Evolutionary conservation across 92 coral and sea anemone species (phyloP), one percentile per base, ranked within the genome.

Genomic region (Plumapathes pennacea): DNA sequence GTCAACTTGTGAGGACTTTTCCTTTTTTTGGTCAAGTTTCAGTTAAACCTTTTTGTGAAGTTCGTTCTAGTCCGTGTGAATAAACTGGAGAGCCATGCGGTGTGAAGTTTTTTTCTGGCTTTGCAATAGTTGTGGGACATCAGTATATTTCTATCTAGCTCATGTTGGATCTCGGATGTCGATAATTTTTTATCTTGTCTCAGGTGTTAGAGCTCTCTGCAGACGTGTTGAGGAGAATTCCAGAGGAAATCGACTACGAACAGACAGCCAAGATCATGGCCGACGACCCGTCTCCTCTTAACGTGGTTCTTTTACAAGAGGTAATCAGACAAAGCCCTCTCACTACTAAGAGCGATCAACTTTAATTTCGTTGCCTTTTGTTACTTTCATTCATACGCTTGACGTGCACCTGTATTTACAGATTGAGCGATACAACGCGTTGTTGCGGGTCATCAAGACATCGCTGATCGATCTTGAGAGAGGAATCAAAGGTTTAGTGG

Each of bases 231-330:
- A 94, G 70, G 65, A 94, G 70, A 57, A 94, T 94, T 1, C 99
- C 99, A 25, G 96, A 94, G 15, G 96, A 84, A 46, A 88, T 94
- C 37, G 99, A 94, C 67, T 94, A 94, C 49, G 99, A 94, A 30
- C 99, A 94, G 82, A 94, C 98, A 33, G 98, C 98, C 32, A 92
- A 88, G 77, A 92, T 80, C 80, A 63, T 89, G 87, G 76, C 90
- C 23, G 97, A 89, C 25, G 97, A 89, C 34, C 97, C 97, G 4
- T 72, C 76, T 4, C 97, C 97, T 29, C 82, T 89, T 21, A 89
- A 85, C 51, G 97, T 89, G 11, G 97, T 90, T 32, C 53, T 90
- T 1, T 55, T 90, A 8, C 97, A 90, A 76, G 97, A 90, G 95
- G 97, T 90, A 72, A 25, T 23, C 12, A 4, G 23, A 8, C 0